phyloP scores from a whole-genome alignment of 2,888 invertebrate genomes.

The Cosmorhoe ocellata region DNA sequence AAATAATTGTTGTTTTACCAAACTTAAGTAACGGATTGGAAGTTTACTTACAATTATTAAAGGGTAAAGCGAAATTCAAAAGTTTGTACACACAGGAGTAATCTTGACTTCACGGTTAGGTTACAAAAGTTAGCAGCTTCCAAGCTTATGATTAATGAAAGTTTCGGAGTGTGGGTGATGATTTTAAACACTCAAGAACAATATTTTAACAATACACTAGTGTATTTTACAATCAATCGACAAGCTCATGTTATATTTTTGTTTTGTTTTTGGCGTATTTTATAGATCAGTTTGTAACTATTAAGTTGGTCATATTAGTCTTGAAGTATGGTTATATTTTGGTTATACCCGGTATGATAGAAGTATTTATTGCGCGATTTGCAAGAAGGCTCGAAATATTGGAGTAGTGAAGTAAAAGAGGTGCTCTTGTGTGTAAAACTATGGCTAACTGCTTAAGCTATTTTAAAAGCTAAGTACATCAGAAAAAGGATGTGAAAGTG shows the following conservation, averaged over 20 bases:
- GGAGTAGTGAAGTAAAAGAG: not conserved
- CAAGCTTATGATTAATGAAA: slow-evolving; percentile 9
- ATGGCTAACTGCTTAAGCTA: slow-evolving; percentile 2
- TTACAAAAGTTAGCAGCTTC: slow-evolving; percentile 9
- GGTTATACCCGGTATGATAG: no score
- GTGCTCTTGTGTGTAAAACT: slow-evolving; percentile 7
- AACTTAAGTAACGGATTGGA: not conserved
- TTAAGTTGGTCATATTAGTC: no score
- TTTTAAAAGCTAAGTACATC: slow-evolving; percentile 31
- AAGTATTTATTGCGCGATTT: no score
- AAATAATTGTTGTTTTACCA: not conserved
- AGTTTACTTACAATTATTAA: not conserved
- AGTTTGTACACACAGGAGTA: slow-evolving; percentile 17
- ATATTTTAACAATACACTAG: no score
- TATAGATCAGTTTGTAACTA: no score
- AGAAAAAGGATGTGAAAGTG: slow-evolving; percentile 42
- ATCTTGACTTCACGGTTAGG: not conserved
- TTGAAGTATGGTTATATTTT: no score
- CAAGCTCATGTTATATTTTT: no score
- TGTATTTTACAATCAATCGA: no score
- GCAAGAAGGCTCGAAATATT: no score
- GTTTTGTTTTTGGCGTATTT: no score
- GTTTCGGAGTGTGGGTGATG: not conserved
- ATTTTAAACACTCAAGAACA: no score
- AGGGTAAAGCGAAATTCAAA: slow-evolving; percentile 16